These are phyloP conservation scores for Porites rus DNA, from an alignment of 92 coral and sea anemone species.

Conservation along the genomic window DNA sequence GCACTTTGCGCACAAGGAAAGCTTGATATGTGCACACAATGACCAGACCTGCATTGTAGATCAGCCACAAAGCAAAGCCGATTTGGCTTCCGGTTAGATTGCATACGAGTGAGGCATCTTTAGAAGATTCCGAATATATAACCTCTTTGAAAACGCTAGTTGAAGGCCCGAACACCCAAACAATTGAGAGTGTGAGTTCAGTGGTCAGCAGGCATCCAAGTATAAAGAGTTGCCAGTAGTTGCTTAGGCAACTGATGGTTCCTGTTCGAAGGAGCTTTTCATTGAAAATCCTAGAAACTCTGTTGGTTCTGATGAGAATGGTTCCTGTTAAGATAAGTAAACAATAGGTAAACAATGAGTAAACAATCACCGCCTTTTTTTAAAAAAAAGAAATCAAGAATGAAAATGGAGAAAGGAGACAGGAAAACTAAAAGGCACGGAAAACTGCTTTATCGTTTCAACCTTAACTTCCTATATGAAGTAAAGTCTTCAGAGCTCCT, in stretches of 20 bases:
- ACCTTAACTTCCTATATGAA: too few relatives aligned
- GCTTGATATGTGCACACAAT: slow-evolving; percentile 89
- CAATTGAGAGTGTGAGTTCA: slow-evolving; percentile 58
- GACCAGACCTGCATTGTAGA: slow-evolving; percentile 82
- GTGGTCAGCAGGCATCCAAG: slow-evolving; percentile 60
- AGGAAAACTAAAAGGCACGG: too few relatives aligned
- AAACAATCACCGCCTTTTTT: background rate
- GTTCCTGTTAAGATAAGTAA: slow-evolving; percentile 52
- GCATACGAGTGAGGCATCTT: slow-evolving; percentile 71
- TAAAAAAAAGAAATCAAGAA: background rate
- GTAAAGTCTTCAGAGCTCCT: too few relatives aligned
- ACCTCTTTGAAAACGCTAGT: slow-evolving; percentile 34
- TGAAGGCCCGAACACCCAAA: slow-evolving; percentile 70
- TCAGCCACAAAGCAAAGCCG: slow-evolving; percentile 77
- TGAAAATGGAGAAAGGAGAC: too few relatives aligned
- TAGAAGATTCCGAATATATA: slow-evolving; percentile 44
- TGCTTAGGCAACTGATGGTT: slow-evolving; percentile 65
- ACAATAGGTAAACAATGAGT: background rate
- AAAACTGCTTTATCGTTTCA: too few relatives aligned
- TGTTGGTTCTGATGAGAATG: slow-evolving; percentile 77
- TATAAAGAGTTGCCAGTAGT: slow-evolving; percentile 73
- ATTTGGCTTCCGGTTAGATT: slow-evolving; percentile 64
- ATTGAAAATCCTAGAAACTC: slow-evolving; percentile 84
- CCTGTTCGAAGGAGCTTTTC: slow-evolving; percentile 82
- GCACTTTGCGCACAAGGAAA: slow-evolving; percentile 84